Evolutionary conservation across 2,797 vertebrate species (phyloP), one percentile per base, ranked within the genome.

Genomic region (Microctenopoma steveboyesi): DNA sequence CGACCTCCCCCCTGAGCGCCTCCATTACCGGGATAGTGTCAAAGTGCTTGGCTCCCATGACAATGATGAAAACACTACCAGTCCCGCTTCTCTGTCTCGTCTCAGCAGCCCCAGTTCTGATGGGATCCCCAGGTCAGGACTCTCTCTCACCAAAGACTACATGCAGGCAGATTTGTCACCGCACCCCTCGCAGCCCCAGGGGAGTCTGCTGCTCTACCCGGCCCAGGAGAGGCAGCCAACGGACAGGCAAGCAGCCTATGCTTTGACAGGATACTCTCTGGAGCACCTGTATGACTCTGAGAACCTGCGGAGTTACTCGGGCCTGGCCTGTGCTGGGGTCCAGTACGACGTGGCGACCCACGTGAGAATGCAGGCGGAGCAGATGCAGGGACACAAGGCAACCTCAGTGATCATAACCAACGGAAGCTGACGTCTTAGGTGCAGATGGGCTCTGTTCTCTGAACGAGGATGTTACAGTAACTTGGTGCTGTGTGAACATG

Each of bases 321-420:
- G 90, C 56, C 86, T 97, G 91, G 95, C 96, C 57, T 97, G 95
- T 37, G 96, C 95, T 40, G 96, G 95, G 60, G 95, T 95, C 76
- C 96, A 96, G 84, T 97, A 96, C 50, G 96, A 97, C 64, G 93
- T 97, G 85, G 94, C 96, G 59, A 95, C 96, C 73, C 97, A 98
- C 69, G 93, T 97, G 87, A 94, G 96, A 89, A 96, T 98, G 95
- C 96, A 98, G 90, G 94, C 95, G 18, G 96, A 97, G 74, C 94
- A 96, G 80, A 93, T 96, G 79, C 96, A 97, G 90, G 95, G 95
- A 94, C 97, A 98, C 92, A 98, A 98, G 88, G 94, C 95, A 87
- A 97, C 96, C 71, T 97, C 96, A 50, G 97, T 98, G 61, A 98
- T 98, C 93, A 98, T 98, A 89, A 98, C 96, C 82, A 98, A 98